Conservation (phyloP, 2,888 invertebrate genomes). For the Drosophila picticornis region DNA sequence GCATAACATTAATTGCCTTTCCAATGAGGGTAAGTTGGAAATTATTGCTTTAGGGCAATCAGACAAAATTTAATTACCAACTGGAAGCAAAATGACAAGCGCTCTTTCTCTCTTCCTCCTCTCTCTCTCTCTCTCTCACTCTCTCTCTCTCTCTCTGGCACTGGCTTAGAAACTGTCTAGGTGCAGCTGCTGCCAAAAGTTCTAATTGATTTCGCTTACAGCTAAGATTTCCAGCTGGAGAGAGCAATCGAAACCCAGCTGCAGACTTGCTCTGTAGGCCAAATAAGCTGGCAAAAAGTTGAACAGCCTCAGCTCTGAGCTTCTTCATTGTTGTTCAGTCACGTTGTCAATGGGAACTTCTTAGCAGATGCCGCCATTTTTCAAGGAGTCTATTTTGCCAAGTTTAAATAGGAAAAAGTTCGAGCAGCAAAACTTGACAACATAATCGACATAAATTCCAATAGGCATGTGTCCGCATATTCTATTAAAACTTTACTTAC, state of each 20-base stretch:
- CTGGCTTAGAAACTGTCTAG: constrained; percentile 24
- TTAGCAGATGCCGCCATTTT: constrained; percentile 25
- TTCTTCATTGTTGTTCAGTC: constrained; percentile 61
- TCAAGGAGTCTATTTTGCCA: constrained; percentile 69
- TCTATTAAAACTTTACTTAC: constrained; percentile 71
- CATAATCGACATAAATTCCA: constrained; percentile 80
- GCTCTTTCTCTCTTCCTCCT: neutral
- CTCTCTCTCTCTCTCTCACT: neutral
- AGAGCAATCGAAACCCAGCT: constrained; percentile 38
- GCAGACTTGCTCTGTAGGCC: constrained; percentile 43
- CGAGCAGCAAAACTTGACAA: constrained; percentile 69
- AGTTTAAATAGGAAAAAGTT: constrained; percentile 78
- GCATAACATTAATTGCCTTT: constrained; percentile 72
- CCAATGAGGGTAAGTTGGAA: constrained; percentile 67
- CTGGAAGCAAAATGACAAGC: constrained; percentile 32
- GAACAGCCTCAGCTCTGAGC: constrained; percentile 25
- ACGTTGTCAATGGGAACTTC: constrained; percentile 75
- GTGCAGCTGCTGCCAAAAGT: constrained; percentile 69
- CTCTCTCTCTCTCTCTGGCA: neutral
- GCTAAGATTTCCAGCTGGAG: constrained; percentile 34
- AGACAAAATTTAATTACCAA: constrained; percentile 70
- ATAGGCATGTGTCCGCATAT: constrained; percentile 68
- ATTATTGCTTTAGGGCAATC: constrained; percentile 70
- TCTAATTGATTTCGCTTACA: constrained; percentile 78
- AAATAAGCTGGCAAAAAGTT: constrained; percentile 66